Evolutionary conservation across 1,140 invertebrate species (phyloP), one percentile per base, ranked within the genome.

Genomic region (Marisa cornuarietis): DNA sequence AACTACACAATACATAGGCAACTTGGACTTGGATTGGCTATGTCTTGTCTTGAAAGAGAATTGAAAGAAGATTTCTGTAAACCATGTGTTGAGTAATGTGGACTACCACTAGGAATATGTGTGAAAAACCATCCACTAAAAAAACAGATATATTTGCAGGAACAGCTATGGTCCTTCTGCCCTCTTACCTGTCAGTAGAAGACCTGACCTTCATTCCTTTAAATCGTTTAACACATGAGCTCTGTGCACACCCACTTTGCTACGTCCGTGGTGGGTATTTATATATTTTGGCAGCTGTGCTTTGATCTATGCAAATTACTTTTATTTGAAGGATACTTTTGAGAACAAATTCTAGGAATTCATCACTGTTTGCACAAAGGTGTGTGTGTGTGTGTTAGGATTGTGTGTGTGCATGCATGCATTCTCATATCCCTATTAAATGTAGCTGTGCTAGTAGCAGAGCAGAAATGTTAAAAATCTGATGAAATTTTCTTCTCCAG

Each of bases 171-270:
- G 51, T 84, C 54, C 51, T 84, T 20, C 62, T 84, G 31, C 81
- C 83, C 26, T 65, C 77, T 42, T 22, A 26, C n/a, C 24, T 82
- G 61, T 68, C 51, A 24, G 73, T 31, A 71, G 52, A 62, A 18
- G 79, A 84, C n/a, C 14, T 81, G 24, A 62, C 22, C n/a, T 54
- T 18, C 31, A 58, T 66, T 20, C 79, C 83, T 26, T 76, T 78
- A 22, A n/a, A 73, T 54, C 58, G 77, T 1, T 42, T 82, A 10
- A 71, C 79, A 26, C 18, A 9, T 31, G 58, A 65, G 8, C 74
- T 82, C 42, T 77, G 75, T 14, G 49, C 78, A 11, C 81, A 84
- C n/a, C 83, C 83, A 42, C 66, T 84, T 9, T 84, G 83, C 61
- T 82, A 82, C 61, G 61, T 79, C 20, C 75, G 83, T 76, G 83